Evolutionary conservation across 2,888 invertebrate genomes (phyloP).

Genomic region (Cephus pulcher): DNA sequence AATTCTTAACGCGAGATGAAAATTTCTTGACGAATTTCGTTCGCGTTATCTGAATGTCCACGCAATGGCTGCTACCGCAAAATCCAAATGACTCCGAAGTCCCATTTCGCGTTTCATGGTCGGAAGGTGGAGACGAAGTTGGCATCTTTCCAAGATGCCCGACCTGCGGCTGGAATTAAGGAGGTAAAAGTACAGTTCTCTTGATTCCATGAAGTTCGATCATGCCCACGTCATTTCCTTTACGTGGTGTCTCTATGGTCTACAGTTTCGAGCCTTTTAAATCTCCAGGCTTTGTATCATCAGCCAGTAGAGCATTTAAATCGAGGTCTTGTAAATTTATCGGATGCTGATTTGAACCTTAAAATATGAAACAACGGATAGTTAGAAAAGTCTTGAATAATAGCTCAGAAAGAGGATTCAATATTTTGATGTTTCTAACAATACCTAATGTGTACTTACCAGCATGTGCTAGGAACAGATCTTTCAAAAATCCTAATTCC

Average conservation of each 20-base stretch:
- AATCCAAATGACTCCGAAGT: neutral
- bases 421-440: neutral
- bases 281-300: constrained; percentile 46
- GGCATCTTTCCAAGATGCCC: constrained; percentile 58
- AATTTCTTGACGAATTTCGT: neutral
- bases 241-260: constrained; percentile 25
- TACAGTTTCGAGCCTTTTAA: constrained; percentile 43
- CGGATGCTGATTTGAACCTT: constrained; percentile 58
- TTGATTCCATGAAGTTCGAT: constrained; percentile 26
- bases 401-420: neutral
- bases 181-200: constrained; percentile 31
- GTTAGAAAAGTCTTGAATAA: constrained; percentile 13
- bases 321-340: constrained; percentile 58
- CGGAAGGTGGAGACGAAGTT: constrained; percentile 14
- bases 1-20: neutral
- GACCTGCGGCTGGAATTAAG: constrained; percentile 27
- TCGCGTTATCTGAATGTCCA: neutral
- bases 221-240: constrained; percentile 25
- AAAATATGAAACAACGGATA: constrained; percentile 21
- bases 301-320: constrained; percentile 57
- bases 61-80: neutral
- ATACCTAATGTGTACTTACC: constrained; percentile 63
- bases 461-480: constrained; percentile 84
- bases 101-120: neutral
- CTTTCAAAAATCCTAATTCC: constrained; percentile 83